phyloP scores from a whole-genome alignment of 2,888 invertebrate species.

The Anodontia alba region DNA sequence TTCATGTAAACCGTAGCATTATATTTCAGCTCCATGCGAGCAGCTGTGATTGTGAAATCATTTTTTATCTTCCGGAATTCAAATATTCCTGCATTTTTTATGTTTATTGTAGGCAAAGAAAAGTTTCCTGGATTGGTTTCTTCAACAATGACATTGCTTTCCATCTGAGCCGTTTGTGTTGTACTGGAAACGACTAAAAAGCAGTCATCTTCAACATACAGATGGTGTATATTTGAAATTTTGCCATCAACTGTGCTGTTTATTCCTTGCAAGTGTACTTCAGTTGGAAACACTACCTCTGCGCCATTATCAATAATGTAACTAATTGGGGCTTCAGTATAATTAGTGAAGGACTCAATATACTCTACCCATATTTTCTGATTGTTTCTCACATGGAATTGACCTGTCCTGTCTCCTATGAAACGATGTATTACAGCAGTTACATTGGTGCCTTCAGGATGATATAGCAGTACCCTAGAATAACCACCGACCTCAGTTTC shows the following conservation, averaged over 20 bases:
- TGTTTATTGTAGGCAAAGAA: slow-evolving; percentile 70
- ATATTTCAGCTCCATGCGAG: slow-evolving; percentile 74
- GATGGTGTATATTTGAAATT: slow-evolving; percentile 73
- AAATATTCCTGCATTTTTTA: slow-evolving; percentile 63
- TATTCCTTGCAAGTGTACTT: slow-evolving; percentile 74
- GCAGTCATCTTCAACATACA: slow-evolving; percentile 72
- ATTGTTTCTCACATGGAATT: slow-evolving; percentile 67
- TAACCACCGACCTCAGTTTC: slow-evolving; percentile 72
- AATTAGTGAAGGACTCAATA: slow-evolving; percentile 70
- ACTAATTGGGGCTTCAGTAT: slow-evolving; percentile 77
- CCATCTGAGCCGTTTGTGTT: slow-evolving; percentile 70
- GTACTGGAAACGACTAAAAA: slow-evolving; percentile 66
- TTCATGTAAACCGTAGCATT: slow-evolving; percentile 70
- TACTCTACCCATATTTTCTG: slow-evolving; percentile 71
- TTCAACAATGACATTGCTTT: slow-evolving; percentile 60
- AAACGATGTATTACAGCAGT: slow-evolving; percentile 65
- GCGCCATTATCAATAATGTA: slow-evolving; percentile 72
- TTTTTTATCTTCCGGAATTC: slow-evolving; percentile 63
- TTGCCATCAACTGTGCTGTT: slow-evolving; percentile 70
- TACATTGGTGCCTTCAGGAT: slow-evolving; percentile 56
- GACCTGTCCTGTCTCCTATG: slow-evolving; percentile 74
- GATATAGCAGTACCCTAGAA: slow-evolving; percentile 69
- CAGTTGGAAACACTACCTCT: slow-evolving; percentile 75
- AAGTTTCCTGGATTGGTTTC: slow-evolving; percentile 72
- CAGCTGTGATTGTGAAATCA: slow-evolving; percentile 59